These are phyloP conservation scores for Drosophila conformis DNA, from an alignment of 2,888 invertebrate species.

Conservation along the genomic window DNA sequence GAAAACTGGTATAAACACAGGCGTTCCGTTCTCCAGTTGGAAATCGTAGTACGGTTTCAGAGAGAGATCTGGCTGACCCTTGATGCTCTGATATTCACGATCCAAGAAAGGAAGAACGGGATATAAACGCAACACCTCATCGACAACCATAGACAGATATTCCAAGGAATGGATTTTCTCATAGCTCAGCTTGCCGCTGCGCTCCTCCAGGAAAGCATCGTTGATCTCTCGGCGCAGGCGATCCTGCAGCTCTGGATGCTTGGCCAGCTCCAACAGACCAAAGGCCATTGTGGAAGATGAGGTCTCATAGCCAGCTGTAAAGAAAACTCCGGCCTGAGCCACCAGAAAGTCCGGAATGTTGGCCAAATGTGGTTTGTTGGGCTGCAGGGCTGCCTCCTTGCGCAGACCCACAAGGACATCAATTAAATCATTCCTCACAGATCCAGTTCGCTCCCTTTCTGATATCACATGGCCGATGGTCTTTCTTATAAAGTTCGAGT, in stretches of 20 bases:
- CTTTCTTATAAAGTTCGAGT: slow-evolving; percentile 82
- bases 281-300: slow-evolving; percentile 85
- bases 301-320: slow-evolving; percentile 84
- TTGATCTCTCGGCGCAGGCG: slow-evolving; percentile 85
- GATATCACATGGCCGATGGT: slow-evolving; percentile 84
- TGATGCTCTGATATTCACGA: slow-evolving; percentile 73
- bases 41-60: slow-evolving; percentile 81
- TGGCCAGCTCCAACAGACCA: slow-evolving; percentile 84
- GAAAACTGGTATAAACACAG: slow-evolving; percentile 82
- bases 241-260: slow-evolving; percentile 84
- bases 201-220: slow-evolving; percentile 75
- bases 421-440: slow-evolving; percentile 85
- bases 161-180: slow-evolving; percentile 84
- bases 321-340: slow-evolving; percentile 83
- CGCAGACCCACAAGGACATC: slow-evolving; percentile 85
- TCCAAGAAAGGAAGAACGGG: slow-evolving; percentile 84
- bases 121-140: slow-evolving; percentile 83
- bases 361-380: slow-evolving; percentile 53
- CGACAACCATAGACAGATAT: slow-evolving; percentile 85
- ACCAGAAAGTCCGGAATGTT: slow-evolving; percentile 77
- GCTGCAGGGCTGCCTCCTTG: slow-evolving; percentile 65
- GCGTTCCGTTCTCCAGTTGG: slow-evolving; percentile 76
- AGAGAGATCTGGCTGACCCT: slow-evolving; percentile 63
- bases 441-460: slow-evolving; percentile 83
- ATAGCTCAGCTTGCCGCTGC: slow-evolving; percentile 83